phyloP scores from a whole-genome alignment of 2,113 vertebrate genomes.

The Cryptomyrus ogoouensis region DNA sequence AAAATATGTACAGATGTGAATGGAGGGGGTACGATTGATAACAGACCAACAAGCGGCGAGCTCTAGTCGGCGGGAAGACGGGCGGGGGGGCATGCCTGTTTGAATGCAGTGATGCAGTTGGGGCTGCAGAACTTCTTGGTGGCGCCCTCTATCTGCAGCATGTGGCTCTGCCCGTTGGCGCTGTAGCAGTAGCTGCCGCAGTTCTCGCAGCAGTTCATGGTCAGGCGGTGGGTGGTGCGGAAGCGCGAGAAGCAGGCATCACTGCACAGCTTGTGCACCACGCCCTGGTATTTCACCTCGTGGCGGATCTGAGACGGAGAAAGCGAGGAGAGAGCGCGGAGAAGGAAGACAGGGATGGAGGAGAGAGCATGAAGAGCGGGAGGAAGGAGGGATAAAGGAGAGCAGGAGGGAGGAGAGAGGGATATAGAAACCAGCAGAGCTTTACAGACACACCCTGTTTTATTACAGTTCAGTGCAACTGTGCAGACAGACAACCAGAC shows the following conservation, averaged over 20 bases:
- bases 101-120: conserved; percentile 71
- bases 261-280: conserved; percentile 86
- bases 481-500: background rate
- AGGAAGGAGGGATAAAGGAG: background rate
- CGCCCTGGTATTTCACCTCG: conserved; percentile 82
- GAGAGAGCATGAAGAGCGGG: background rate
- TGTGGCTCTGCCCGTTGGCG: conserved; percentile 64
- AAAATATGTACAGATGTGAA: background rate
- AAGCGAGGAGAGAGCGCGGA: background rate
- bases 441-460: background rate
- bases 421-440: background rate
- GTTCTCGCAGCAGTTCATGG: conserved; percentile 83
- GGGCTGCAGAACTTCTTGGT: conserved; percentile 82
- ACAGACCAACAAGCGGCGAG: background rate
- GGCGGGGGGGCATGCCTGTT: conserved; percentile 63
- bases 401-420: background rate
- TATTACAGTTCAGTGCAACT: background rate
- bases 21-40: background rate
- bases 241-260: conserved; percentile 87
- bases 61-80: background rate
- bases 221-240: conserved; percentile 79
- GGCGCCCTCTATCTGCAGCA: conserved; percentile 76
- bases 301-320: conserved; percentile 70
- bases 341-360: background rate
- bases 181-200: conserved; percentile 80